Evolutionary conservation across 2,113 vertebrate species (phyloP).

Genomic region (Leptobrachium ailaonicum): DNA sequence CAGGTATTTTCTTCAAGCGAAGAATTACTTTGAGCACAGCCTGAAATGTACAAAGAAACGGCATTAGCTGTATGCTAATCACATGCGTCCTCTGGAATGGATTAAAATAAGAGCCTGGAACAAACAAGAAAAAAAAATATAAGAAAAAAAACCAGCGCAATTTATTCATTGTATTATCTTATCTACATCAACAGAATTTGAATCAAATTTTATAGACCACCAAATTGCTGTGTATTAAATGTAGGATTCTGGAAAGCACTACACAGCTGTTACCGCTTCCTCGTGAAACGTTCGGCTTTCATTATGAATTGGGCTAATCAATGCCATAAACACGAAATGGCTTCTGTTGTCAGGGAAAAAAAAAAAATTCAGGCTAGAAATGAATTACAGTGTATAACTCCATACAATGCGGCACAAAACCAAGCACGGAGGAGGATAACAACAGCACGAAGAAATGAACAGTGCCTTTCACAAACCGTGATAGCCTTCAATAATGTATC

Average conservation of each 20-base stretch:
- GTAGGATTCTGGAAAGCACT: conserved; percentile 53
- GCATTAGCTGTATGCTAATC: background rate
- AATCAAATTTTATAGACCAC: conserved; percentile 52
- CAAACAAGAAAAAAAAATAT: background rate
- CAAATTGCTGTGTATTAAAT: conserved; percentile 51
- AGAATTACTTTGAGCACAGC: background rate
- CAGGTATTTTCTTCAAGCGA: background rate
- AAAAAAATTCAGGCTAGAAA: conserved; percentile 56
- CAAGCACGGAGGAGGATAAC: conserved; percentile 49
- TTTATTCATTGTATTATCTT: conserved; percentile 45
- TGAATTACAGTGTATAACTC: conserved; percentile 19
- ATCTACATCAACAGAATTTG: conserved; percentile 45
- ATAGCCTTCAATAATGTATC: conserved; percentile 51
- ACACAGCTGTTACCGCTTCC: conserved; percentile 51
- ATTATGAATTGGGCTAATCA: conserved; percentile 52
- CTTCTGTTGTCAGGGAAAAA: conserved; percentile 54
- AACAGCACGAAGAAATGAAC: conserved; percentile 49
- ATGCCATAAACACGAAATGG: conserved; percentile 51
- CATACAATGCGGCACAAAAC: conserved; percentile 19
- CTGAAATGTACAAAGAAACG: background rate
- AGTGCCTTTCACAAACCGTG: conserved; percentile 28
- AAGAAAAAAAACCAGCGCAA: background rate
- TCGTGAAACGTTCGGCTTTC: conserved; percentile 50
- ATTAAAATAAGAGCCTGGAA: conserved; percentile 1
- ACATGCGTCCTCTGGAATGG: background rate